These are phyloP conservation scores for Trichosurus vulpecula DNA, from an alignment of 2,797 vertebrate genomes.

Conservation along the genomic window DNA sequence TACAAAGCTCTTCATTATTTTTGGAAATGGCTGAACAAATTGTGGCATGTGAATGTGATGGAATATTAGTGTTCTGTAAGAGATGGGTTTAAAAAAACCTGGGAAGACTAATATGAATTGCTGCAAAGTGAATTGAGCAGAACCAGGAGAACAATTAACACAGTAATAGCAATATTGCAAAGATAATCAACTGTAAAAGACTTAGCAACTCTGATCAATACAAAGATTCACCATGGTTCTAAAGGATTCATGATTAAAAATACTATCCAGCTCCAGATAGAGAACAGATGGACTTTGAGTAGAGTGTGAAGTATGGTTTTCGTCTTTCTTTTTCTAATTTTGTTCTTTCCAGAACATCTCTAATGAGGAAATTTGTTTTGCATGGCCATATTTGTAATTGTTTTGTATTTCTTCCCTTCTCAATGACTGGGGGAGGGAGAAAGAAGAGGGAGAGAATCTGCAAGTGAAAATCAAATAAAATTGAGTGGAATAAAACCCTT, in stretches of 20 bases:
- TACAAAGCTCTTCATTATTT: background rate
- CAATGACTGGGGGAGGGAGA: background rate
- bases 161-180: no score
- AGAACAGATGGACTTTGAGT: background rate
- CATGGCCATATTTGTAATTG: background rate
- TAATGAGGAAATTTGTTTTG: background rate
- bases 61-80: background rate
- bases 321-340: background rate
- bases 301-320: background rate
- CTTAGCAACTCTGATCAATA: no score
- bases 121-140: no score
- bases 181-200: no score
- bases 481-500: background rate
- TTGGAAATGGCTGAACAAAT: background rate
- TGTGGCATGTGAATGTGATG: background rate
- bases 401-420: background rate
- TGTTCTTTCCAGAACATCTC: background rate
- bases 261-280: background rate
- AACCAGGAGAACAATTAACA: no score
- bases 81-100: no score
- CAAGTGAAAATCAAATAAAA: background rate
- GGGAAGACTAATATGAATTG: no score
- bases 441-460: background rate
- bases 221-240: no score
- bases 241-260: background rate